phyloP scores from a whole-genome alignment of 2,113 vertebrate genomes.

The Phocoena sinus region DNA sequence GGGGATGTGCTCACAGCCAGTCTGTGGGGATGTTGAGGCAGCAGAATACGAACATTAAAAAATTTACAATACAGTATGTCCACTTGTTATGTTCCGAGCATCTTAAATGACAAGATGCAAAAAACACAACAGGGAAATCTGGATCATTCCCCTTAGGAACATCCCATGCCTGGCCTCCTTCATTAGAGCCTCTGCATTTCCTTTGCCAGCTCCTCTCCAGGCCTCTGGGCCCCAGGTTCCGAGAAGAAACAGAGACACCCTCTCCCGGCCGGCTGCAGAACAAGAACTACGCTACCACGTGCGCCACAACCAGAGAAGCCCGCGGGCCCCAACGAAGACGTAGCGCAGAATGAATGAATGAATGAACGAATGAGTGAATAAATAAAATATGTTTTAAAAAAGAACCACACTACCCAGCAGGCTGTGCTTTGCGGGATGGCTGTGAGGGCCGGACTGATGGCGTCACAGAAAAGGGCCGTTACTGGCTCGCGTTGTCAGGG shows the following conservation, averaged over 20 bases:
- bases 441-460: accelerated
- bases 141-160: neutral
- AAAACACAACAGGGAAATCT: neutral
- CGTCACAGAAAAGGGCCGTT: neutral
- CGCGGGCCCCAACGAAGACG: no score
- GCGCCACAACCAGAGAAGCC: no score
- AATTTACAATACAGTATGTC: neutral
- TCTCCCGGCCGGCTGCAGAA: accelerated
- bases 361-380: no score
- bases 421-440: neutral
- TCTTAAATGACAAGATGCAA: neutral
- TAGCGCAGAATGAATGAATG: no score
- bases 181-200: accelerated
- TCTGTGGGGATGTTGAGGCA: neutral
- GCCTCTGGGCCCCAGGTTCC: neutral
- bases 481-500: accelerated
- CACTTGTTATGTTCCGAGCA: neutral
- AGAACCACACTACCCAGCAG: neutral
- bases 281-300: neutral
- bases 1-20: neutral
- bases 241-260: accelerated
- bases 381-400: no score
- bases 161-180: neutral
- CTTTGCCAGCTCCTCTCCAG: neutral
- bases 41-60: neutral